A percentile compares a stretch with the other conserved stretches of the same genome.
These are phyloP conservation scores for Platygyra sinensis DNA, from an alignment of 64 coral and sea anemone genomes.

Conservation along the genomic window DNA sequence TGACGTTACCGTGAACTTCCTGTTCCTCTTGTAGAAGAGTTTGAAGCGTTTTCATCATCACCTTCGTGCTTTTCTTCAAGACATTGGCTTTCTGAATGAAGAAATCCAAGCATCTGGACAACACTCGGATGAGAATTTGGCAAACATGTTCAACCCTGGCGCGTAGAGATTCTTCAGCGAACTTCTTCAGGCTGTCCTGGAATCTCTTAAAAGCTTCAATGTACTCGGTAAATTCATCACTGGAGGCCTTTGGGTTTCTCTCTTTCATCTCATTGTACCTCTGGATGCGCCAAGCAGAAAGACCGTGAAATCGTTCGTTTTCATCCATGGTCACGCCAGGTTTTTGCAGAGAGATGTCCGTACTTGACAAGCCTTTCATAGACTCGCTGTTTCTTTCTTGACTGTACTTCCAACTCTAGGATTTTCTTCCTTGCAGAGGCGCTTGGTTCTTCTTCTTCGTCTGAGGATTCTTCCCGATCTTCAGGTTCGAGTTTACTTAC, in stretches of 20 bases:
- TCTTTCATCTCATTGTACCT: constrained; percentile 31
- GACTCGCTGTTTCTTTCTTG: constrained; percentile 52
- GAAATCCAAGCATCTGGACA: constrained; percentile 58
- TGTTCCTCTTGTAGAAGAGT: constrained; percentile 9
- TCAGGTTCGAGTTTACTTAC: constrained; percentile 58
- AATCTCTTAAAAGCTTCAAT: constrained; percentile 59
- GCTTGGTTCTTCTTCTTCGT: constrained; percentile 55
- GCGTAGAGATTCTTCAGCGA: constrained; percentile 40
- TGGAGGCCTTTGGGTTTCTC: constrained; percentile 21
- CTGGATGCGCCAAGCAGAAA: constrained; percentile 58
- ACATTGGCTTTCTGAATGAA: constrained; percentile 70
- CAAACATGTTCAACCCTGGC: constrained; percentile 22
- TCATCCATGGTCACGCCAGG: neutral
- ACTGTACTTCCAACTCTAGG: constrained; percentile 16
- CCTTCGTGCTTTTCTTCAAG: constrained; percentile 20
- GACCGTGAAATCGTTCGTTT: constrained; percentile 58
- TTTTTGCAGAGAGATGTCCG: constrained; percentile 13
- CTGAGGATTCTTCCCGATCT: constrained; percentile 46
- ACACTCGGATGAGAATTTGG: constrained; percentile 26
- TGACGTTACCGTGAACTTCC: constrained; percentile 46
- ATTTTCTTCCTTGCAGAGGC: neutral
- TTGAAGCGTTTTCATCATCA: constrained; percentile 24
- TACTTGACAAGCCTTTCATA: constrained; percentile 52
- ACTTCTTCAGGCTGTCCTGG: constrained; percentile 36
- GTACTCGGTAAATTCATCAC: constrained; percentile 18